These are phyloP conservation scores for Uria lomvia DNA, from an alignment of 2,113 vertebrate species.

Conservation along the genomic window DNA sequence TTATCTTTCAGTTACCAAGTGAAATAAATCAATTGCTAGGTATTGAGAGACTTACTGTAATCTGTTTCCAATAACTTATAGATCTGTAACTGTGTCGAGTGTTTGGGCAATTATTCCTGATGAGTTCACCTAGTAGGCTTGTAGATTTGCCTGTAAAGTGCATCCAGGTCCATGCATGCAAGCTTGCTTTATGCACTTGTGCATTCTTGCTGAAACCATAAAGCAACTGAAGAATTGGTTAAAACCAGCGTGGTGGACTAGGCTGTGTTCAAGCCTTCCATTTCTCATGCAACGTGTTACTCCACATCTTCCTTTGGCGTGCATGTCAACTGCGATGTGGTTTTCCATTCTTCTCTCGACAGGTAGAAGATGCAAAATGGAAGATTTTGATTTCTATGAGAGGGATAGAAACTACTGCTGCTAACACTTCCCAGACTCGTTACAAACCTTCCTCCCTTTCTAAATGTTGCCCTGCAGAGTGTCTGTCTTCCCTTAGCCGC, in stretches of 20 bases:
- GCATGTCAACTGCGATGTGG: neutral
- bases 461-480: neutral
- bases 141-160: neutral
- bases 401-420: neutral
- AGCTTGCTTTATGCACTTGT: neutral
- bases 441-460: neutral
- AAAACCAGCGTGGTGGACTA: neutral
- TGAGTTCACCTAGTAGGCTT: neutral
- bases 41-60: slow-evolving; percentile 1
- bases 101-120: neutral
- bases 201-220: neutral
- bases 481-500: neutral
- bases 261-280: neutral
- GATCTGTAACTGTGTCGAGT: neutral
- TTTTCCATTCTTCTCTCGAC: neutral
- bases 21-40: neutral
- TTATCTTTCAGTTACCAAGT: neutral
- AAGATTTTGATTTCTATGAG: neutral
- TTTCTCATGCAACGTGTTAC: neutral
- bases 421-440: neutral
- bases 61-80: neutral
- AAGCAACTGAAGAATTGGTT: neutral
- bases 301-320: neutral
- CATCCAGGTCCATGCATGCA: neutral
- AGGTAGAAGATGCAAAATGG: neutral